Conservation (phyloP, 2,888 invertebrate genomes). For the Zygogramma bicolorata region DNA sequence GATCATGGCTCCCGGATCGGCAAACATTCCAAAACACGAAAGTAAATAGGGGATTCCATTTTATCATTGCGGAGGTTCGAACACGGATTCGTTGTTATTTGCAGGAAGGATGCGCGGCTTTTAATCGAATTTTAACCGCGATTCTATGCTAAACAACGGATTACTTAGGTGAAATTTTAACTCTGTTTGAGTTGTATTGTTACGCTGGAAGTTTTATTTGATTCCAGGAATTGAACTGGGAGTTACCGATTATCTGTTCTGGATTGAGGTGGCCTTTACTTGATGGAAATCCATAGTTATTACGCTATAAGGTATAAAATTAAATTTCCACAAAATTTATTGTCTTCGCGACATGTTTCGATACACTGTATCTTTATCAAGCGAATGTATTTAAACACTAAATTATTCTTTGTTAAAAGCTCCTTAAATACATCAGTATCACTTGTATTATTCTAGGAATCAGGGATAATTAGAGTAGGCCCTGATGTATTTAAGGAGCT, state of each 20-base stretch:
- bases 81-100: constrained; percentile 35
- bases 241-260: not conserved
- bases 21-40: constrained; percentile 47
- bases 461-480: too few species aligned
- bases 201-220: not conserved
- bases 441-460: too few species aligned
- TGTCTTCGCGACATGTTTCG: too few species aligned
- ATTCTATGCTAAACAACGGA: constrained; percentile 17
- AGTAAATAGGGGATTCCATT: constrained; percentile 46
- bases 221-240: not conserved
- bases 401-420: too few species aligned
- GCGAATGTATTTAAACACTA: too few species aligned
- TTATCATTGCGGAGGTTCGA: constrained; percentile 25
- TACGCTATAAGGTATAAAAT: too few species aligned
- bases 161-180: constrained; percentile 25
- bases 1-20: constrained; percentile 45
- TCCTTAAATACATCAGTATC: too few species aligned
- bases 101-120: constrained; percentile 20
- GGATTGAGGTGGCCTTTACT: too few species aligned
- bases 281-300: too few species aligned
- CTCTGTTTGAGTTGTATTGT: constrained; percentile 4
- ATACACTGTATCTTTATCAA: too few species aligned
- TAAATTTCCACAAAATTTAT: too few species aligned
- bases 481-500: too few species aligned
- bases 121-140: constrained; percentile 16